A percentile compares a stretch with the other conserved stretches of the same genome.
phyloP scores from a whole-genome alignment of 2,888 invertebrate genomes.

The Troides oblongomaculatus region DNA sequence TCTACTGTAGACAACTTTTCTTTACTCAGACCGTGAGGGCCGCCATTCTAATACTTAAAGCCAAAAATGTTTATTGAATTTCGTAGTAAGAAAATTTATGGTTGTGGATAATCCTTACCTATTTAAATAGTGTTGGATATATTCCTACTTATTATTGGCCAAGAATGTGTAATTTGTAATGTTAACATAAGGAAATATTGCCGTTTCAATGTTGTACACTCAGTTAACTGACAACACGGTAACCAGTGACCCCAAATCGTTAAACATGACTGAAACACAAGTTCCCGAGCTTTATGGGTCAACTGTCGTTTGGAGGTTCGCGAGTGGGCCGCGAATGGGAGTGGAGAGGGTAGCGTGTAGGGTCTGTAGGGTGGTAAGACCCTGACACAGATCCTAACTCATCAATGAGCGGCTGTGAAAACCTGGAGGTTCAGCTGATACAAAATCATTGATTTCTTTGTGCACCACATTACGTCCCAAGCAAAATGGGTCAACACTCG shows the following conservation, averaged over 20 bases:
- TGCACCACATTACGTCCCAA: constrained; percentile 62
- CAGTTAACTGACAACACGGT: constrained; percentile 34
- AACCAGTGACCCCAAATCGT: constrained; percentile 55
- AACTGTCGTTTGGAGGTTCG: constrained; percentile 54
- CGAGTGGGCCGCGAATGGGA: constrained; percentile 49
- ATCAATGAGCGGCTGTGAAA: constrained; percentile 68
- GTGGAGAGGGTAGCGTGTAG: constrained; percentile 62
- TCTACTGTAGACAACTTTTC: constrained; percentile 57
- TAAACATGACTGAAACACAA: constrained; percentile 63
- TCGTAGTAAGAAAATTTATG: constrained; percentile 10
- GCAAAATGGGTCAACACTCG: constrained; percentile 73
- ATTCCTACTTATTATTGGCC: constrained; percentile 5
- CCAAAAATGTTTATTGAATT: constrained; percentile 22
- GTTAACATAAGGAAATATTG: constrained; percentile 16
- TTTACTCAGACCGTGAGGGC: constrained; percentile 46
- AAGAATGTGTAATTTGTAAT: constrained; percentile 15
- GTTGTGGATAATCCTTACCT: constrained; percentile 15
- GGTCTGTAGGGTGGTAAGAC: constrained; percentile 65
- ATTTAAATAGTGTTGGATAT: constrained; percentile 4
- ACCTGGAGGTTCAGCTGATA: constrained; percentile 72
- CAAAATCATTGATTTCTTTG: constrained; percentile 72
- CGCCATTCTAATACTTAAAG: constrained; percentile 47
- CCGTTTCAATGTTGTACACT: constrained; percentile 16
- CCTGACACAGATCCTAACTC: constrained; percentile 77
- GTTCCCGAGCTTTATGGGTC: constrained; percentile 72